Conservation (phyloP, 2,797 vertebrate species). For the Erpetoichthys calabaricus region DNA sequence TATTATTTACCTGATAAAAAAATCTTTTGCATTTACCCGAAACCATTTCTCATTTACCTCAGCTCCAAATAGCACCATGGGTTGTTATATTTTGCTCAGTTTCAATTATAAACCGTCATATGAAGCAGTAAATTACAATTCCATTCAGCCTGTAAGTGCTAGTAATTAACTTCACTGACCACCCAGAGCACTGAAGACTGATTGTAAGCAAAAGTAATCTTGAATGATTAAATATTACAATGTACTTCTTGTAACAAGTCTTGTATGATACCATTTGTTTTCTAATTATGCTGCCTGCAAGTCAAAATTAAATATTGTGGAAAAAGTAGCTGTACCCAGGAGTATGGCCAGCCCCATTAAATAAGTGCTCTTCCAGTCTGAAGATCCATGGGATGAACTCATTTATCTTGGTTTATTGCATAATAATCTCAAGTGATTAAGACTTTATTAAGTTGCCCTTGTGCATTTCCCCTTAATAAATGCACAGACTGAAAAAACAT, state of each 20-base stretch:
- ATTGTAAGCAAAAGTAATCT: conserved; percentile 5
- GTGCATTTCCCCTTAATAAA: background rate
- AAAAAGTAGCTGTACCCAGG: conserved; percentile 1
- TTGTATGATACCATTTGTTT: conserved; percentile 5
- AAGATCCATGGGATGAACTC: background rate
- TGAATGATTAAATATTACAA: conserved; percentile 9
- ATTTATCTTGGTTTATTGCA: conserved; percentile 1
- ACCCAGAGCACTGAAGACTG: background rate
- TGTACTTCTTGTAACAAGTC: conserved; percentile 7
- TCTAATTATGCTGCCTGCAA: conserved; percentile 6
- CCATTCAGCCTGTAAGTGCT: conserved; percentile 1
- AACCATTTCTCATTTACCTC: conserved; percentile 1
- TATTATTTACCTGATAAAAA: background rate
- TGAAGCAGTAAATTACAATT: conserved; percentile 8
- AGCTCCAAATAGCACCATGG: background rate
- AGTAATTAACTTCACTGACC: conserved; percentile 6
- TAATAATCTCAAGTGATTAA: conserved; percentile 1
- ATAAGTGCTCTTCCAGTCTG: background rate
- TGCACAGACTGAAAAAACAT: background rate
- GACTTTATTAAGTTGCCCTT: background rate
- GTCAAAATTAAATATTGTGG: conserved; percentile 3
- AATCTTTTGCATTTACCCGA: background rate
- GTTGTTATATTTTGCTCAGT: conserved; percentile 6
- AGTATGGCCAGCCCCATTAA: background rate
- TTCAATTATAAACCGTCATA: conserved; percentile 9